Percentiles rank a stretch among this genome's conserved stretches.
phyloP scores from a whole-genome alignment of 37 sponge, comb jelly and placozoan genomes.

The Bolinopsis microptera region DNA sequence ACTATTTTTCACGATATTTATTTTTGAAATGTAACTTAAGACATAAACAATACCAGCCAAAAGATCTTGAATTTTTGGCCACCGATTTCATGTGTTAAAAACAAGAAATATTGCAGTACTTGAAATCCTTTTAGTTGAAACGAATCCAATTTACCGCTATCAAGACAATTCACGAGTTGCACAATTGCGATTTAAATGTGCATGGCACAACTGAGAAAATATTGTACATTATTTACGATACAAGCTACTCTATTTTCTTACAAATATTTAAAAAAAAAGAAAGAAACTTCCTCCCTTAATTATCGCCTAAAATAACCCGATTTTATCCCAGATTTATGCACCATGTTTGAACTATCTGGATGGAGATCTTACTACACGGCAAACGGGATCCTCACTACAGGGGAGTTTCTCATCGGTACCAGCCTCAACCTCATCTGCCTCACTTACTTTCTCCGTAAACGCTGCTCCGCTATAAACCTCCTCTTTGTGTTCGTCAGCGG shows the following conservation, averaged over 20 bases:
- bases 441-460: slow-evolving; percentile 19
- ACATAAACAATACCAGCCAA: too few relatives aligned
- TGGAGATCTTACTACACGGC: slow-evolving; percentile 33
- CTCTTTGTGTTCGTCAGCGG: slow-evolving; percentile 4
- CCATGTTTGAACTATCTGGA: too few relatives aligned
- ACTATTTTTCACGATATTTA: too few relatives aligned
- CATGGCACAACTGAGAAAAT: background rate
- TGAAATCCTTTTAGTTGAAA: too few relatives aligned
- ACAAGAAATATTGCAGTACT: too few relatives aligned
- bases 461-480: background rate
- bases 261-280: background rate
- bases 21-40: too few relatives aligned
- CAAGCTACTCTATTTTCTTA: background rate
- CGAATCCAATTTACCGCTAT: too few relatives aligned
- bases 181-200: too few relatives aligned
- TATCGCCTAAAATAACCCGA: background rate
- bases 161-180: too few relatives aligned
- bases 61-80: too few relatives aligned
- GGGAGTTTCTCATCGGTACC: slow-evolving; percentile 22
- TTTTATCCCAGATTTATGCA: background rate
- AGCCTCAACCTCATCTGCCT: background rate
- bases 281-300: background rate
- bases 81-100: too few relatives aligned
- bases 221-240: background rate
- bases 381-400: background rate